Conservation (phyloP, 1,140 invertebrate genomes). For the Lordiphosa mommai region DNA sequence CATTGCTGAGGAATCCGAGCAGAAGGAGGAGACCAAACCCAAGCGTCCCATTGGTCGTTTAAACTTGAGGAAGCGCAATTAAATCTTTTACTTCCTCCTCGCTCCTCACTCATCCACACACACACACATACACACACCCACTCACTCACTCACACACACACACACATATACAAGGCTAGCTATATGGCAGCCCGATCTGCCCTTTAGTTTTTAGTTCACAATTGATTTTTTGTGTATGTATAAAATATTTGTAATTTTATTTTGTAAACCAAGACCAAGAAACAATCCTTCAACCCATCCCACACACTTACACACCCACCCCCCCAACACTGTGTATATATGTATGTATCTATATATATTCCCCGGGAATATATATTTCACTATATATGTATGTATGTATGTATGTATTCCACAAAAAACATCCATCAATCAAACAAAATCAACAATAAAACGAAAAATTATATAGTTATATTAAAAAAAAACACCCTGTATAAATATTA, state of each 20-base stretch:
- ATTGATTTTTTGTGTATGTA: conserved; percentile 49
- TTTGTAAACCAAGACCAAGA: conserved; percentile 32
- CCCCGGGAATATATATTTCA: conserved; percentile 11
- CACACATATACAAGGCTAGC: conserved; percentile 50
- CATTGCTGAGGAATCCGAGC: conserved; percentile 64
- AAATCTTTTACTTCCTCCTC: conserved; percentile 2
- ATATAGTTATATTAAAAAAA: neutral
- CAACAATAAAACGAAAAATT: conserved; percentile 14
- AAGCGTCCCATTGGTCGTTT: conserved; percentile 65
- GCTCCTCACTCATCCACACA: neutral
- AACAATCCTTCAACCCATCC: neutral
- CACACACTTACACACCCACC: neutral
- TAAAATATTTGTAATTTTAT: conserved; percentile 53
- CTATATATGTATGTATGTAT: conserved; percentile 9
- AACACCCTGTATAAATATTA: too few relatives aligned
- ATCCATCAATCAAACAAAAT: conserved; percentile 24
- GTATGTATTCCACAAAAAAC: conserved; percentile 35
- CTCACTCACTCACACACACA: neutral
- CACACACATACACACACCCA: neutral
- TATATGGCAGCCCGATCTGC: conserved; percentile 63
- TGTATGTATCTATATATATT: conserved; percentile 21
- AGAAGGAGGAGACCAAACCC: conserved; percentile 69
- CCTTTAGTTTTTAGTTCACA: conserved; percentile 73
- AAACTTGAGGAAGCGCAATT: conserved; percentile 72
- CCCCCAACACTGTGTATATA: conserved; percentile 16